Evolutionary conservation across 37 sponge, comb jelly and placozoan genomes (phyloP), one percentile per base, ranked within the genome.

Genomic region (Spongia lamella): DNA sequence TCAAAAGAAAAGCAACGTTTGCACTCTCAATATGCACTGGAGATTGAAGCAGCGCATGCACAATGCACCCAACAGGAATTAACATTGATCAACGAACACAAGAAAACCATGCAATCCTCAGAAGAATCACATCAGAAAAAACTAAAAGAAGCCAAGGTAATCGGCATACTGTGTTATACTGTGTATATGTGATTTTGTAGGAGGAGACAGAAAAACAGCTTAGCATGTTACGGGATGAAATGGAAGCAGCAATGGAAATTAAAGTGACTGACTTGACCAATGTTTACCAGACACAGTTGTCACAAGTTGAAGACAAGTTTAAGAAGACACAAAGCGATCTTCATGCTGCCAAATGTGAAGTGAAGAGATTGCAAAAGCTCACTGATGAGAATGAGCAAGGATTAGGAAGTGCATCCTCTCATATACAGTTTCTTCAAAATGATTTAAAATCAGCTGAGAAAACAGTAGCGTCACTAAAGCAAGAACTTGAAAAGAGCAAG

Each of bases 11-110:
- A 79, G 54, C 80, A 83, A 30, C 75, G 86, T 51, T 75, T 86
- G 11, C 71, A 60, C 52, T 55, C 82, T 26, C 92, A 91, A 75
- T 91, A 67, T 76, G 88, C 88, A 2, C 70, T 68, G 15, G 92
- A 91, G 63, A 87, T 91, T 20, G 92, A 91, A 64, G 88, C 84
- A 35, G 89, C 89, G 16, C 88, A 86, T 25, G 61, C 80, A 27
- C 88, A 80, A 59, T 53, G 79, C 32, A 59, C 76, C 1, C 38
- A 68, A 33, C 78, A 64, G 70, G 92, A 91, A 66, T 58, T 71
- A 31, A 63, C 78, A 38, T 60, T 91, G 37, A 63, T 17, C 15
- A 22, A 24, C 11, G 53, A 85, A n/a, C 82, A 85, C 63, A 15
- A 72, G 19, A 65, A 51, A 53, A 54, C 33, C 14, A 61, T 90